Base-by-base conservation (phyloP, 2,797 vertebrate species). In the Atherinosoma microstoma region DNA sequence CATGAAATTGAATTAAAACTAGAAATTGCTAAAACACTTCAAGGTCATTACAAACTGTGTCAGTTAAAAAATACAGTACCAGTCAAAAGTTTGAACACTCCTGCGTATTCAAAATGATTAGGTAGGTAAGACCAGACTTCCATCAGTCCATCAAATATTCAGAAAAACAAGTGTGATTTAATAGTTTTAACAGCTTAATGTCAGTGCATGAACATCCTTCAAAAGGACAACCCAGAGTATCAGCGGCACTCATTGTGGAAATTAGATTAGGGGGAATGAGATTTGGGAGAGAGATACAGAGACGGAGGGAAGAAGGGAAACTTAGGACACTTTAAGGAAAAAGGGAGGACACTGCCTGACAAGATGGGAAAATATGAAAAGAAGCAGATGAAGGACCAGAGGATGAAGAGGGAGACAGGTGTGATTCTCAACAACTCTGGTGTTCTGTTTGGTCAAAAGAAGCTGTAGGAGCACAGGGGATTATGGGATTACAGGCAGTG, bases 401-500 rank as follows among this genome's bases (percentile, higher is more conserved):
- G 6, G 42, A 57, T 54, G 49, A 51, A 15, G 47, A 24, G 59
- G 73, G 63, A 32, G 72, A 63, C 76, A 88, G 89, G 90, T 90
- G 90, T 82, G 78, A 89, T 84, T 79, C 74, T 74, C 68, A 64
- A 72, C 75, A 84, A 76, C 80, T 79, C 32, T 15, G 73, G 67
- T 84, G 87, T 91, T 89, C 13, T 91, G 80, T 86, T 87, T 88
- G 67, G 90, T 78, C 64, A 68, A 75, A 85, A 87, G 87, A n/a
- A 45, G 73, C 83, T 86, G 90, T 67, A 56, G 76, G 73, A 80
- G 63, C 86, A 88, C 86, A 79, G 75, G 75, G 90, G 94, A 94
- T 95, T 94, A 95, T 87, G 84, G 86, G 93, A 95, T 95, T 95
- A 95, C 29, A 22, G 77, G 70, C 73, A 75, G 84, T 78, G 80